Evolutionary conservation across 1,140 invertebrate species (phyloP).

Genomic region (Hydropsyche tenuis): DNA sequence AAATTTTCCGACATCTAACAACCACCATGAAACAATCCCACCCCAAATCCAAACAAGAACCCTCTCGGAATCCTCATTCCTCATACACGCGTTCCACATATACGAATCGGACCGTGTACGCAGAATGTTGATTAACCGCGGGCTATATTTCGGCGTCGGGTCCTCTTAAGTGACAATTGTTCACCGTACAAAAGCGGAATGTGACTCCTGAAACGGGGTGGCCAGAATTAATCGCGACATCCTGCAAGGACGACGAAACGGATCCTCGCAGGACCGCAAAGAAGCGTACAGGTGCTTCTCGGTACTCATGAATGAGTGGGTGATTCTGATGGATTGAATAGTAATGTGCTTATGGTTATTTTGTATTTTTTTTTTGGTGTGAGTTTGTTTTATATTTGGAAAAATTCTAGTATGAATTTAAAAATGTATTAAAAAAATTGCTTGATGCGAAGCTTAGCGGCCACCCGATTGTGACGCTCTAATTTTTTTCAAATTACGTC

Average conservation of each 20-base stretch:
- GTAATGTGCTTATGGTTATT: too few species aligned
- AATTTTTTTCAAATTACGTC: constrained; percentile 1
- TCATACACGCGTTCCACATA: too few species aligned
- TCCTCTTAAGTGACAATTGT: constrained; percentile 38
- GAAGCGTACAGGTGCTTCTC: constrained; percentile 12
- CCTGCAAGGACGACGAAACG: constrained; percentile 5
- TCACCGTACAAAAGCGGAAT: constrained; percentile 35
- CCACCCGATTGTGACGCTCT: not conserved
- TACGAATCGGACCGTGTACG: not conserved
- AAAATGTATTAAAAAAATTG: too few species aligned
- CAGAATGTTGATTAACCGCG: constrained; percentile 31
- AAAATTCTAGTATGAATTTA: too few species aligned
- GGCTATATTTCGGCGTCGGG: constrained; percentile 35
- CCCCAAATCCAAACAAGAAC: too few species aligned
- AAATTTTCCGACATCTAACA: too few species aligned
- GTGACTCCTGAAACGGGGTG: constrained; percentile 36
- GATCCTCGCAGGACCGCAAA: constrained; percentile 5
- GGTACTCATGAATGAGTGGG: not conserved
- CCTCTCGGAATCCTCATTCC: too few species aligned
- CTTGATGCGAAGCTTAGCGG: too few species aligned
- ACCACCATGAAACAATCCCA: too few species aligned
- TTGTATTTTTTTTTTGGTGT: too few species aligned
- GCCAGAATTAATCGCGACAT: constrained; percentile 41
- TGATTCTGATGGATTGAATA: too few species aligned
- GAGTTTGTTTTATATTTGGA: too few species aligned